Conservation (phyloP, 2,113 vertebrate genomes). For the Limanda limanda region DNA sequence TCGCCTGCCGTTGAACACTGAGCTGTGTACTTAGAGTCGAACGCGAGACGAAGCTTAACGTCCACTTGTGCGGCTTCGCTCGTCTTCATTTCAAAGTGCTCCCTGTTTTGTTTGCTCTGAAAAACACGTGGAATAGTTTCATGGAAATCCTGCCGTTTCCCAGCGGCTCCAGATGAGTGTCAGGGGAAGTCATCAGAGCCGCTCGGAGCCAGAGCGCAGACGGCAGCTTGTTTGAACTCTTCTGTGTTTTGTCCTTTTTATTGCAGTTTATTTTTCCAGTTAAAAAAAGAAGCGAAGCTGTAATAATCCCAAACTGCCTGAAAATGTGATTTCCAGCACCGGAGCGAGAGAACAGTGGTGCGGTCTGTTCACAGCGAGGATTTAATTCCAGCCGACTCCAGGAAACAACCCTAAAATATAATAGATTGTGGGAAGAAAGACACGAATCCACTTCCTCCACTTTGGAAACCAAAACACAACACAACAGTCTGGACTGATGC, state of each 20-base stretch:
- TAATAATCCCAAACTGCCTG: constrained; percentile 18
- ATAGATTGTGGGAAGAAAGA: constrained; percentile 4
- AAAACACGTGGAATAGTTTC: neutral
- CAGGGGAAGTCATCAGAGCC: neutral
- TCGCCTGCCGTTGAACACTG: constrained; percentile 1
- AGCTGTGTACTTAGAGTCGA: neutral
- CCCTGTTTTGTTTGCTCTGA: neutral
- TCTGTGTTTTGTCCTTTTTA: constrained; percentile 8
- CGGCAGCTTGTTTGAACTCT: constrained; percentile 25
- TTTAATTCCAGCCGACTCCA: constrained; percentile 10
- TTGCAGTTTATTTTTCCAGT: constrained; percentile 33
- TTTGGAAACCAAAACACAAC: neutral
- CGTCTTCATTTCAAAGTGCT: neutral
- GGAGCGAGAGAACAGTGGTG: constrained; percentile 7
- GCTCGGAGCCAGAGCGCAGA: too few relatives aligned
- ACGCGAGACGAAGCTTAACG: constrained; percentile 6
- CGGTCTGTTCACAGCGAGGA: constrained; percentile 25
- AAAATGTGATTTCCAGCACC: constrained; percentile 20
- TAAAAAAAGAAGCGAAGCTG: constrained; percentile 18
- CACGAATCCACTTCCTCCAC: constrained; percentile 6
- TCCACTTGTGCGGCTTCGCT: constrained; percentile 14
- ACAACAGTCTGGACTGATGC: neutral
- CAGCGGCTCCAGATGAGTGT: neutral
- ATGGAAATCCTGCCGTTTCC: neutral
- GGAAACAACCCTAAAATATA: constrained; percentile 20